Evolutionary conservation across 2,888 invertebrate species (phyloP), one percentile per base, ranked within the genome.

Genomic region (Drosophila aldrichi): DNA sequence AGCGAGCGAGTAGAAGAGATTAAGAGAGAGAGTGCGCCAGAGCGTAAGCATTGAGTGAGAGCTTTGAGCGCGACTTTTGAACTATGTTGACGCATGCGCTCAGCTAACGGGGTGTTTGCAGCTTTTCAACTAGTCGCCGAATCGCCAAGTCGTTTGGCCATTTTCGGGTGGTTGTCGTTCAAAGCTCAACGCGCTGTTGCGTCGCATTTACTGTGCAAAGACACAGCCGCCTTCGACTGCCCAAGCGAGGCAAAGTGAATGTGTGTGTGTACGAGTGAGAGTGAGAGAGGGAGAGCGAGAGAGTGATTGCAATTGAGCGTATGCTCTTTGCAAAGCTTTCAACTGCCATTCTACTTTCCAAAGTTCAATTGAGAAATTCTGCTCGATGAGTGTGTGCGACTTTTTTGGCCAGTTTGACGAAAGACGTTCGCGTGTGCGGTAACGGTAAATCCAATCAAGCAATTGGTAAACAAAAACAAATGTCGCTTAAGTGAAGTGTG

Each of bases 341-440:
- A 14, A 63, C 22, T 70, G 62, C 68, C 59, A 62, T 73, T 69
- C 65, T 76, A 67, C 80, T 77, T 76, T 76, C 76, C 38, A 71
- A 62, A 62, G 80, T 77, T 76, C 59, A 80, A 77, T 80, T 77
- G 77, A 64, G 80, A 77, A 67, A 71, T 76, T 70, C 77, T 79
- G 48, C 46, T n/a, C 60, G 75, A 56, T 62, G 72, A 66, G 69
- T 43, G 70, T 58, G 70, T 48, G 32, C 59, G 52, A 62, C 51
- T 70, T 70, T 70, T 72, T 74, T 76, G 61, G 77, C 79, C 82
- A 90, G 91, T 90, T 81, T 67, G 64, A 73, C 81, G 82, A 80
- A 89, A 81, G 87, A 82, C 82, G 88, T 83, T 76, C 90, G 80
- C 73, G 80, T 70, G 87, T 81, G 71, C 84, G 84, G 90, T 85